Percentiles rank a stretch among this genome's conserved stretches.
Evolutionary conservation across 35 echinoderm and acorn worm species (phyloP).

Genomic region (Strongylocentrotus purpuratus): DNA sequence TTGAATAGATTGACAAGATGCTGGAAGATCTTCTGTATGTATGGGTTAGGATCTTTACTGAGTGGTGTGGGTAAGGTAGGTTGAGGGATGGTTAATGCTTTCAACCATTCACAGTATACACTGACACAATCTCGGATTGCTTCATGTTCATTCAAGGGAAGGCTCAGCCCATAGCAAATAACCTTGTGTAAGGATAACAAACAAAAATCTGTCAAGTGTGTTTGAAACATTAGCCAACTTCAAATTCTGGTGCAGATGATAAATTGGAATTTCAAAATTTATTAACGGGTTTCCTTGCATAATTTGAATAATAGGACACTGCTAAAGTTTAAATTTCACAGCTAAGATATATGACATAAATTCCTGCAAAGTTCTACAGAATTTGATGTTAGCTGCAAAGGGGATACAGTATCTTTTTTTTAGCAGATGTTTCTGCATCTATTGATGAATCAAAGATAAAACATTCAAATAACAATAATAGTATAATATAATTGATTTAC

Average conservation of each 20-base stretch:
- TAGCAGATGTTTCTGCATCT: no score
- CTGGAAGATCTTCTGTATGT: conserved; percentile 88
- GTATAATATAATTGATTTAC: no score
- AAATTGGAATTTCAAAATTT: background rate
- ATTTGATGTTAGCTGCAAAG: no score
- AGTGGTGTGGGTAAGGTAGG: conserved; percentile 78
- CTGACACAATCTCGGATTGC: conserved; percentile 87
- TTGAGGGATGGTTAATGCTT: conserved; percentile 86
- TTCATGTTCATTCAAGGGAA: conserved; percentile 92
- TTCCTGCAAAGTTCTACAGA: no score
- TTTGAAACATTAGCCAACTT: background rate
- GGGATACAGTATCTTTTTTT: no score
- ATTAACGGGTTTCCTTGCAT: no score
- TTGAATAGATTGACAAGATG: conserved; percentile 97
- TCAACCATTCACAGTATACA: conserved; percentile 98
- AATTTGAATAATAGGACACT: no score
- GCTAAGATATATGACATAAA: no score
- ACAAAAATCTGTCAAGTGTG: no score
- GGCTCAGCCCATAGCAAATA: conserved; percentile 93
- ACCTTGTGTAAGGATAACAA: conserved; percentile 65
- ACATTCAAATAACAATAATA: no score
- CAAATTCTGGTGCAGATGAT: background rate
- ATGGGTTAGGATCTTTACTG: conserved; percentile 89
- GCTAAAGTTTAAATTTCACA: no score
- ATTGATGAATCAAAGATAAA: no score